These are phyloP conservation scores for Sycophila sp. DNA, from an alignment of 1,140 invertebrate genomes.

Conservation along the genomic window DNA sequence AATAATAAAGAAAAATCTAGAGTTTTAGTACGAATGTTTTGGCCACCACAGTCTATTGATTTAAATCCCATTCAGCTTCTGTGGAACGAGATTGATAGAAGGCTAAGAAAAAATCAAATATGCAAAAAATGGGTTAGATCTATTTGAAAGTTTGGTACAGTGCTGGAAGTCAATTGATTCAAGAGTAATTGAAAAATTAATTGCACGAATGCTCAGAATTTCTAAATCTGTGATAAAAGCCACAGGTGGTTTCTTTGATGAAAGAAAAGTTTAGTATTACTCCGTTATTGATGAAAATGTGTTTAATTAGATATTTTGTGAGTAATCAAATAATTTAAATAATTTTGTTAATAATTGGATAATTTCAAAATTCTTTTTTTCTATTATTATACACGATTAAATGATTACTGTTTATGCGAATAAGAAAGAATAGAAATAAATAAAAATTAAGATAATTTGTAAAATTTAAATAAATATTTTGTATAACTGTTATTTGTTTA, in stretches of 20 bases:
- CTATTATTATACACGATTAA: too few relatives aligned
- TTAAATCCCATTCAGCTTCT: slow-evolving; percentile 54
- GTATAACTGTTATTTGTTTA: too few relatives aligned
- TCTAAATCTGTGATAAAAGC: background rate
- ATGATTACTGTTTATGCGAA: too few relatives aligned
- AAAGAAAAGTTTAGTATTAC: background rate
- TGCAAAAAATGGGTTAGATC: background rate
- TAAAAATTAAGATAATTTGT: too few relatives aligned
- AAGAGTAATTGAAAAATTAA: background rate
- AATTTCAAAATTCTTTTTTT: too few relatives aligned
- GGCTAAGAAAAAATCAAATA: slow-evolving; percentile 20
- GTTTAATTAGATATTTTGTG: too few relatives aligned
- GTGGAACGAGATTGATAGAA: slow-evolving; percentile 48
- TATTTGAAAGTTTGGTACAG: background rate
- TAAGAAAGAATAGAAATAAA: too few relatives aligned
- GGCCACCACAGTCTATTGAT: slow-evolving; percentile 52
- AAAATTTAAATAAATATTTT: too few relatives aligned
- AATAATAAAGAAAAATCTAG: slow-evolving; percentile 32
- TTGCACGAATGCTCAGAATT: background rate
- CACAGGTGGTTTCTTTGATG: background rate
- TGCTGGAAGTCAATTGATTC: background rate
- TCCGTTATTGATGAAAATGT: too few relatives aligned
- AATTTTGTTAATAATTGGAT: too few relatives aligned
- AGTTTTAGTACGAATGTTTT: slow-evolving; percentile 40
- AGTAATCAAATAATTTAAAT: too few relatives aligned